phyloP scores from a whole-genome alignment of 1,140 invertebrate genomes.

The Saccostrea echinata region DNA sequence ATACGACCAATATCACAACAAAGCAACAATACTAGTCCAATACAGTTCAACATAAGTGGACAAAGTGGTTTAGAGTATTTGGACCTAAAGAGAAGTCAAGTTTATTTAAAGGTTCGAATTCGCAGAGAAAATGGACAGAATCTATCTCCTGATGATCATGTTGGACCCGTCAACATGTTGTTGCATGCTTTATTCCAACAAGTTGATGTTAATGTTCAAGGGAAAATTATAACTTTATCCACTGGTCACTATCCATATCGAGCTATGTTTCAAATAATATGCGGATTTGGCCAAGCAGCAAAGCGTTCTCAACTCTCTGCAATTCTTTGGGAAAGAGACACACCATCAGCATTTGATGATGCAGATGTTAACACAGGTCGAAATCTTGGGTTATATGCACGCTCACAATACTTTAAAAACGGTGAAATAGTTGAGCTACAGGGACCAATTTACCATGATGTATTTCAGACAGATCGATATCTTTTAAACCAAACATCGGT shows the following conservation, averaged over 20 bases:
- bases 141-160: background rate
- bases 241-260: conserved; percentile 57
- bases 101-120: conserved; percentile 48
- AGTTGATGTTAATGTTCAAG: conserved; percentile 48
- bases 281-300: conserved; percentile 50
- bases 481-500: conserved; percentile 56
- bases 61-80: conserved; percentile 56
- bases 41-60: conserved; percentile 56
- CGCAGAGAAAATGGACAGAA: conserved; percentile 12
- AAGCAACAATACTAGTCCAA: background rate
- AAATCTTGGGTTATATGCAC: conserved; percentile 38
- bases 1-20: conserved; percentile 55
- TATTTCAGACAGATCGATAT: conserved; percentile 54
- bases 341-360: conserved; percentile 38
- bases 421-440: conserved; percentile 44
- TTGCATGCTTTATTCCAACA: conserved; percentile 46
- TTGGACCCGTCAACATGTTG: conserved; percentile 41
- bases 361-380: conserved; percentile 42
- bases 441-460: conserved; percentile 49
- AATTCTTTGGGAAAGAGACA: conserved; percentile 33
- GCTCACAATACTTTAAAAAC: conserved; percentile 26
- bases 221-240: conserved; percentile 27
- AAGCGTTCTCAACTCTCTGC: conserved; percentile 44
- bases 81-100: conserved; percentile 44
- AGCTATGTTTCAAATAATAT: conserved; percentile 50